Base-by-base conservation (phyloP, 2,113 vertebrate species). In the Emberiza fucata region DNA sequence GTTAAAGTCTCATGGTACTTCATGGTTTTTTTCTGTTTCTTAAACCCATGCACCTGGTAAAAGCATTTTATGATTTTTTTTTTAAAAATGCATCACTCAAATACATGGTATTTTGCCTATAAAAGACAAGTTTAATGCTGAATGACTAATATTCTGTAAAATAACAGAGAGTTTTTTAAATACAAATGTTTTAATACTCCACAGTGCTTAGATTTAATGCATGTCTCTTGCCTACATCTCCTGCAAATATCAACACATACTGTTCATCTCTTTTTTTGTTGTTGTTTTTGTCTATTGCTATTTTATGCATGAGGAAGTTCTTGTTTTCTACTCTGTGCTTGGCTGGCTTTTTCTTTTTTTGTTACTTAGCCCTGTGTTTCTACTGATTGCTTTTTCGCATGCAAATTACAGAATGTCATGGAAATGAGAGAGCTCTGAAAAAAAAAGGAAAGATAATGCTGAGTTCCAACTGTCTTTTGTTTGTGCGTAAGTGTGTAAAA, bases 381-480 rank as follows among this genome's bases (percentile, higher is more conserved):
- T 96, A 94, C 96, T 97, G 97, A 97, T 96, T 97, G 97, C 96
- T 97, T 98, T 97, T 88, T 96, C 96, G 98, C 98, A 98, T 98
- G 98, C 97, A 92, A 95, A 98, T 98, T 97, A 93, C 95, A 95
- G 97, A 97, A 97, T 97, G 95, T 97, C 96, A 97, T 96, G 95
- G 82, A 97, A 97, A 97, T 96, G 96, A 97, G 95, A 94, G 88
- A 90, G 92, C 87, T 95, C 82, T 85, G 78, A 75, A 94, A 97
- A 89, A 88, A 82, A 83, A 95, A 84, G 66, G 53, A 95, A 95
- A 96, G 80, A 92, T 93, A 97, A 96, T 94, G 91, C 89, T 96
- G 94, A 81, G 56, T 96, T 98, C 93, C 94, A 96, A 80, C 91
- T 96, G 95, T 92, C 88, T 97, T 97, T 97, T 97, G 90, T 93